Evolutionary conservation across 2,888 invertebrate species (phyloP), one percentile per base, ranked within the genome.

Genomic region (Gastracanthus pulcherrimus): DNA sequence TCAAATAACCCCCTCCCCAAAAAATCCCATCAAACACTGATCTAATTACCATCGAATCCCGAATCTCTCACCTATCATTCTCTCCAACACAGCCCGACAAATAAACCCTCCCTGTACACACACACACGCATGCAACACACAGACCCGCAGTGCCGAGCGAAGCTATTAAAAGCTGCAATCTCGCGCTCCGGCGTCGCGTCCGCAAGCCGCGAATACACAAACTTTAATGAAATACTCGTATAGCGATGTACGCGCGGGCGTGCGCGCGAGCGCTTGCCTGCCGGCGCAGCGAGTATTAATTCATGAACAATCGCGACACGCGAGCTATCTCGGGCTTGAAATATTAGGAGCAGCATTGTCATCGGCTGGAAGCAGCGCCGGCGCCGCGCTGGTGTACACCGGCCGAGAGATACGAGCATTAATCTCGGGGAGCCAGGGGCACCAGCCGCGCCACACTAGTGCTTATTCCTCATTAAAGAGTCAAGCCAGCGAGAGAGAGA

Each of bases 301-400:
- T 66, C 34, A 31, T 55, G 66, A 76, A 66, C 71, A 71, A 76
- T 55, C 64, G 38, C 29, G 36, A 36, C n/a, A 36, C 23, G 48
- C 51, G 34, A 34, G 38, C 55, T 55, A 62, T 76, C 67, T 38
- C 38, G 34, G 38, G 19, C 38, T n/a, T 55, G 72, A 72, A 67
- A 76, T 76, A 77, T 77, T 71, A 74, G 74, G 69, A 76, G 58
- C 64, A 23, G 66, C 60, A 81, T 72, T 77, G 77, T 77, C 81
- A 72, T 64, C 66, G 76, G 36, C 23, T 36, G 6, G 45, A 55
- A 9, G 36, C 34, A 23, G 41, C 19, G 19, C 19, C 26, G 51
- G 36, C 1, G 11, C 26, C n/a, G n/a, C n/a, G n/a, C n/a, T n/a
- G n/a, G n/a, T n/a, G n/a, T n/a, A n/a, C n/a, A n/a, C n/a, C n/a